phyloP scores from a whole-genome alignment of 2,113 vertebrate genomes.

The Serilophus lunatus region DNA sequence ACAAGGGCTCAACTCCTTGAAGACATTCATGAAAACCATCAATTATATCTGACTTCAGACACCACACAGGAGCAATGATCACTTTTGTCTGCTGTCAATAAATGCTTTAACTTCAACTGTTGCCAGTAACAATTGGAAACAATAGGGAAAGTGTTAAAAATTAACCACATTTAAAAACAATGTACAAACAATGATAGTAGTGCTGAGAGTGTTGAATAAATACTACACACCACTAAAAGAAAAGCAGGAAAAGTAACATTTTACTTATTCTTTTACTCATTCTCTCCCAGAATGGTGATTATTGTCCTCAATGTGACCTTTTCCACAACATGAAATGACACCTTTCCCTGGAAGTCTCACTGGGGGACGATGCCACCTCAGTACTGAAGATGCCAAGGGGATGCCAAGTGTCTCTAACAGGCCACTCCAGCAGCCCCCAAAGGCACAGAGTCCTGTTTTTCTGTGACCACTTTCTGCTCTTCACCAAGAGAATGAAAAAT shows the following conservation, averaged over 20 bases:
- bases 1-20: background rate
- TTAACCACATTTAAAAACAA: background rate
- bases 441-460: background rate
- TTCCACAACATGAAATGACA: fast-evolving
- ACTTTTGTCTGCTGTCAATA: background rate
- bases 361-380: background rate
- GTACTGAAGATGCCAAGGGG: background rate
- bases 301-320: background rate
- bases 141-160: background rate
- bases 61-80: background rate
- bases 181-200: background rate
- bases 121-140: background rate
- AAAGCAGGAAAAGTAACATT: background rate
- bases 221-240: background rate
- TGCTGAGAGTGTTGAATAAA: background rate
- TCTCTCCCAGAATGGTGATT: background rate
- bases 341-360: background rate
- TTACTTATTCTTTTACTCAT: background rate
- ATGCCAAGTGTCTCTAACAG: background rate
- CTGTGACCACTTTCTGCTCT: background rate
- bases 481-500: background rate
- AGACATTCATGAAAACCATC: background rate
- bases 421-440: background rate
- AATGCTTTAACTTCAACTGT: background rate
- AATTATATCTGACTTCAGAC: background rate